These are phyloP conservation scores for Euphonia xanthogaster DNA, from an alignment of 2,797 vertebrate species.

Conservation along the genomic window DNA sequence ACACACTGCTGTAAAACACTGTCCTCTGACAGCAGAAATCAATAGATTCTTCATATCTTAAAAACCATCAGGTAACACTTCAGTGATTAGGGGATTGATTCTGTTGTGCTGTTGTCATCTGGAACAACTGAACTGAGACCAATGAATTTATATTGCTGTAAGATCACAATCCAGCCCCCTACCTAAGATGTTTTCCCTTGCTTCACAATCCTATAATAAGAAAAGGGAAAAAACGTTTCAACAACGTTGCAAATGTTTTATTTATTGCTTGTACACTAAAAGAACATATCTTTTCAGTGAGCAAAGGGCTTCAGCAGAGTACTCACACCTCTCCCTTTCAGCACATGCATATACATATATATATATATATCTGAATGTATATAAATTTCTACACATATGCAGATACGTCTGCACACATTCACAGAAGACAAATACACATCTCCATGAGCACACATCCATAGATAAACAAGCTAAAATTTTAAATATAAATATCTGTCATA, in stretches of 20 bases:
- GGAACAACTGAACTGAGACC: constrained; percentile 15
- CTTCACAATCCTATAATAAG: not conserved
- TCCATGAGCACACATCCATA: not conserved
- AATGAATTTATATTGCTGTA: not conserved
- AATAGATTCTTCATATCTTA: constrained; percentile 8
- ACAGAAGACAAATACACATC: too few species aligned
- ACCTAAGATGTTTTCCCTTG: not conserved
- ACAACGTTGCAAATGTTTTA: not conserved
- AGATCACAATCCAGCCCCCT: not conserved
- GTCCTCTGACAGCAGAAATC: not conserved
- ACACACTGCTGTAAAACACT: not conserved
- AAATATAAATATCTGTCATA: not conserved
- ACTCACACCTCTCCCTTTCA: not conserved
- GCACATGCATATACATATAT: too few species aligned
- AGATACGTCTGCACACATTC: fast-evolving
- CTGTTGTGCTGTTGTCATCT: not conserved
- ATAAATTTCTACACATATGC: fast-evolving
- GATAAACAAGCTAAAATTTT: not conserved
- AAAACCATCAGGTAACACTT: not conserved
- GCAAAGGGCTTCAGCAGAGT: not conserved
- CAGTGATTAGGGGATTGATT: not conserved
- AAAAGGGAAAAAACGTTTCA: not conserved
- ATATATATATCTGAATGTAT: not conserved
- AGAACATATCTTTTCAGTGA: not conserved
- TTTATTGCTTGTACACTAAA: not conserved